Conservation (phyloP, 2,113 vertebrate species). For the Lepus europaeus region DNA sequence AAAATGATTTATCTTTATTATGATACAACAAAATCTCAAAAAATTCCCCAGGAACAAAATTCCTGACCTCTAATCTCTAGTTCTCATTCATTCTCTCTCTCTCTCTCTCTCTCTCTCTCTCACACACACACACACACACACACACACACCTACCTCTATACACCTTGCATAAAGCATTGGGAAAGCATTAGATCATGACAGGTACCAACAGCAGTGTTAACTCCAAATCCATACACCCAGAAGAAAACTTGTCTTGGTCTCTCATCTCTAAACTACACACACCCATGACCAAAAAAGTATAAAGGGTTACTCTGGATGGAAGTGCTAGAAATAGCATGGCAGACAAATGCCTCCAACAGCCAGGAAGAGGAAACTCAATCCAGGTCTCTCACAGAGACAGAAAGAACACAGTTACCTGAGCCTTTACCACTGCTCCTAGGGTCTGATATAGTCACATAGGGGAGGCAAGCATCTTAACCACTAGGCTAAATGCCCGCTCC, state of each 20-base stretch:
- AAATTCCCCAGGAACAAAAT: neutral
- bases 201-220: neutral
- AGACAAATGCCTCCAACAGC: too few relatives aligned
- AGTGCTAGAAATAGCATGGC: neutral
- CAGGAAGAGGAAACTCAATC: too few relatives aligned
- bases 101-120: neutral
- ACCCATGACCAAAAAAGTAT: neutral
- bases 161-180: neutral
- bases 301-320: neutral
- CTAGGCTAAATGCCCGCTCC: too few relatives aligned
- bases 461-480: too few relatives aligned
- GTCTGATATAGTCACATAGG: too few relatives aligned
- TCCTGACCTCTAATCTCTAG: too few relatives aligned
- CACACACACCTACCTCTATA: too few relatives aligned
- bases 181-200: neutral
- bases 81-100: too few relatives aligned
- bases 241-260: neutral
- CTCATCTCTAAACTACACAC: neutral
- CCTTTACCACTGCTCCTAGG: too few relatives aligned
- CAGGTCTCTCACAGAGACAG: too few relatives aligned
- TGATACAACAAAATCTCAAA: conserved; percentile 28
- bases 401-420: too few relatives aligned
- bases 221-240: neutral
- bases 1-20: neutral
- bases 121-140: neutral